Conservation (phyloP, 2,113 vertebrate species). For the Halichoerus grypus region DNA sequence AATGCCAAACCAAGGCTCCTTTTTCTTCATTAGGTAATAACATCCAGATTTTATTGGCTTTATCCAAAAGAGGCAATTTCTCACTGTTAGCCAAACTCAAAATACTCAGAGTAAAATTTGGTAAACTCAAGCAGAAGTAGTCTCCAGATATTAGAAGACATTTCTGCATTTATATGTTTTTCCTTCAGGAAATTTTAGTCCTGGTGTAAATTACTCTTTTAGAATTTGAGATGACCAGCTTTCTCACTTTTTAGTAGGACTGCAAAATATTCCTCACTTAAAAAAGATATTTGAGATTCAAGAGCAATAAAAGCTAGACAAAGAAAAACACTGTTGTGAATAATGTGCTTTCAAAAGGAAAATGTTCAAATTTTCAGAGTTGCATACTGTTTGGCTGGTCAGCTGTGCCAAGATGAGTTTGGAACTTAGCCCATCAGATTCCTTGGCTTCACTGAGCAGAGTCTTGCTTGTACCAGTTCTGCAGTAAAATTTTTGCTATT, state of each 20-base stretch:
- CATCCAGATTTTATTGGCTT: conserved; percentile 32
- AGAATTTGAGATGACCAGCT: not conserved
- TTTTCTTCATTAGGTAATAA: not conserved
- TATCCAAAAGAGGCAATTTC: not conserved
- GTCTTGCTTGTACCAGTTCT: not conserved
- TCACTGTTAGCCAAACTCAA: conserved; percentile 28
- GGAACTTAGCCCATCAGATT: conserved; percentile 47
- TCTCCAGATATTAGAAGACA: conserved; percentile 8
- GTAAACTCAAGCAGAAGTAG: not conserved
- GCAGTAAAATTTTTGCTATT: conserved; percentile 47
- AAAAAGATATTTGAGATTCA: conserved; percentile 20
- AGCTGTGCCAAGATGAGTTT: conserved; percentile 16
- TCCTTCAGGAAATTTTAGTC: conserved; percentile 29
- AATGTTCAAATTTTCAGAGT: not conserved
- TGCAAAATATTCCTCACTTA: conserved; percentile 22
- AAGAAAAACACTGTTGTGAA: conserved; percentile 40
- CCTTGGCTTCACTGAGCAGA: not conserved
- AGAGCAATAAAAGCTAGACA: conserved; percentile 18
- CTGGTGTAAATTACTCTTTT: not conserved
- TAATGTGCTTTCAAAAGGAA: conserved; percentile 12
- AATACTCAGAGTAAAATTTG: conserved; percentile 12
- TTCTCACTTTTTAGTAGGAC: not conserved
- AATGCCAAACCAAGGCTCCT: not conserved
- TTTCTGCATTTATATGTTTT: conserved; percentile 20
- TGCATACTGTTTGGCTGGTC: not conserved